A percentile compares a stretch with the other conserved stretches of the same genome.
Evolutionary conservation across 1,140 invertebrate genomes (phyloP).

Genomic region (Triops longicaudatus): DNA sequence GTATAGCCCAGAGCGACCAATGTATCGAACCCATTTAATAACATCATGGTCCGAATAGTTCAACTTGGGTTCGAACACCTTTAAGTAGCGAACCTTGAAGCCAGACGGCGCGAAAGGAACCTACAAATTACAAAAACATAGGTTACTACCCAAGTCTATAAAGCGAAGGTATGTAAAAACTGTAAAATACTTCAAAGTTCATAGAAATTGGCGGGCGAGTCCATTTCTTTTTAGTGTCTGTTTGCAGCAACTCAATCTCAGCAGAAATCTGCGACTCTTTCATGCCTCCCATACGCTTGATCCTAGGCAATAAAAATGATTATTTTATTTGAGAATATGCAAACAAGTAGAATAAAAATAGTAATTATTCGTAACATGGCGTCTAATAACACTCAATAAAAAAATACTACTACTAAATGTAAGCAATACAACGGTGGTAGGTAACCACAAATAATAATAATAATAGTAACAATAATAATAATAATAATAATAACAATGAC

Average conservation of each 20-base stretch:
- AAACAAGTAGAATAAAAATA: too few relatives aligned
- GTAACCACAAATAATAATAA: too few relatives aligned
- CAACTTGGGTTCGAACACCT: slow-evolving; percentile 98
- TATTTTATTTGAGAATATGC: slow-evolving; percentile 17
- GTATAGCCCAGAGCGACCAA: slow-evolving; percentile 95
- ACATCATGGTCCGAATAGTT: slow-evolving; percentile 99
- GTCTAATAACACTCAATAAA: too few relatives aligned
- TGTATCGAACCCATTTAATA: slow-evolving; percentile 99
- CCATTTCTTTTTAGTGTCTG: slow-evolving; percentile 99
- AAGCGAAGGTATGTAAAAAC: background rate
- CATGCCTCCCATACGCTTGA: slow-evolving; percentile 99
- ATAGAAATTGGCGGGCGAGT: slow-evolving; percentile 99
- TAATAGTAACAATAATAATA: too few relatives aligned
- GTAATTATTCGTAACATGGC: too few relatives aligned
- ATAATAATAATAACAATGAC: too few relatives aligned
- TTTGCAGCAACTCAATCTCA: slow-evolving; percentile 98
- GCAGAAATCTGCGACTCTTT: slow-evolving; percentile 99
- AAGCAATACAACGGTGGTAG: too few relatives aligned
- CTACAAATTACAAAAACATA: slow-evolving; percentile 41
- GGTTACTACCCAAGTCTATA: slow-evolving; percentile 10
- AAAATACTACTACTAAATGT: too few relatives aligned
- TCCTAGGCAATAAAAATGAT: slow-evolving; percentile 49
- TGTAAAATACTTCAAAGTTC: slow-evolving; percentile 87
- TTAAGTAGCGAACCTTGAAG: slow-evolving; percentile 97
- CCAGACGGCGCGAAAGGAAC: slow-evolving; percentile 92